Evolutionary conservation across 2,113 vertebrate genomes (phyloP), one percentile per base, ranked within the genome.

Genomic region (Gasterosteus nipponicus): DNA sequence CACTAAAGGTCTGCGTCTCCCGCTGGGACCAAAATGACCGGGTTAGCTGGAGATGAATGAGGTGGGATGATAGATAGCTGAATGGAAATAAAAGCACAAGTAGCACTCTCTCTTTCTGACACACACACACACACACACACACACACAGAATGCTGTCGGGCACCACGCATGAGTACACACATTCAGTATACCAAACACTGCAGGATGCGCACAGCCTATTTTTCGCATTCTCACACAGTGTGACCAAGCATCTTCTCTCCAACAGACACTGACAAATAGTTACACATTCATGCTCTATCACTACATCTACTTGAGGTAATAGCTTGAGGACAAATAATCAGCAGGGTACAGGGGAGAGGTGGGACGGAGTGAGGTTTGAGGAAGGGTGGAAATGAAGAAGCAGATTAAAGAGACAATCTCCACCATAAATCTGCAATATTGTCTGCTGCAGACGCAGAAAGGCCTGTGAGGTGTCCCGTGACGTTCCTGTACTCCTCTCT

Each of bases 351-450:
- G 31, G 44, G 69, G 47, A 69, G 68, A 63, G 51, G 63, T 80
- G 63, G 74, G 78, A 51, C 73, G 64, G 42, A 77, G 49, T n/a
- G 29, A 33, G 16, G 39, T 53, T 75, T 62, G 78, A 70, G 46
- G 78, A 63, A 76, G 63, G 74, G 44, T 58, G 14, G 69, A 73
- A 77, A 85, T 82, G 86, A 88, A 83, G 51, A 87, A 87, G 14
- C 73, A 87, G 75, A 85, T 89, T 83, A 87, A 75, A 22, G 53
- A 61, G 69, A 81, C 73, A 82, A 92, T 89, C 86, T 83, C 63
- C 47, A 44, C 61, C 75, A 89, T 89, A 87, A 89, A 89, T 89
- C 89, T 88, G 41, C 39, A 68, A 79, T 76, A 79, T 75, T 82
- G 89, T 89, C 57, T 81, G 54, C 75, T 73, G 74, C 22, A 78